phyloP scores from a whole-genome alignment of 2,113 vertebrate species.

The Neodon shergylaensis region DNA sequence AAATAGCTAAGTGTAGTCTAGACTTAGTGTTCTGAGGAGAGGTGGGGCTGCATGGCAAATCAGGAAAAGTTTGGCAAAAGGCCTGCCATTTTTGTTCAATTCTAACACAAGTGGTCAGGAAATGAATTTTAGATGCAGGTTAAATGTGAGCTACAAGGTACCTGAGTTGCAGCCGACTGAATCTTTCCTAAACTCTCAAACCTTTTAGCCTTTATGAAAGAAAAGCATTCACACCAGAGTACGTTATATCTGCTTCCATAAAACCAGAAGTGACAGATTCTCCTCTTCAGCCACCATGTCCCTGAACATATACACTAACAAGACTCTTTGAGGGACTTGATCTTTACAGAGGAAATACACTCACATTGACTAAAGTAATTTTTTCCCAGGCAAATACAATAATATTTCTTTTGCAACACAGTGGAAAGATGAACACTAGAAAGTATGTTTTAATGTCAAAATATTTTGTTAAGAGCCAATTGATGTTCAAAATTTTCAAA shows the following conservation, averaged over 20 bases:
- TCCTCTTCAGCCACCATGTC: not conserved
- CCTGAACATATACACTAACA: not conserved
- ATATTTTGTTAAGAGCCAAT: constrained; percentile 64
- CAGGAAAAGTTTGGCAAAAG: not conserved
- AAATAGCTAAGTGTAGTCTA: constrained; percentile 29
- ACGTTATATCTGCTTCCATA: not conserved
- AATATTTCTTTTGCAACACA: constrained; percentile 45
- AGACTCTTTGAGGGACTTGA: not conserved
- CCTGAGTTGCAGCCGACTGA: not conserved
- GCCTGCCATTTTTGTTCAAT: not conserved
- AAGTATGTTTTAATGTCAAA: constrained; percentile 53
- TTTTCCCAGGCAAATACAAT: not conserved
- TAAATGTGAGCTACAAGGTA: not conserved
- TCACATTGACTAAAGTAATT: not conserved
- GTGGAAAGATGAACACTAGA: constrained; percentile 41
- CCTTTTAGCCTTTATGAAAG: not conserved
- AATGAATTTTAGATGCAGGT: constrained; percentile 27
- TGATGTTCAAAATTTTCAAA: constrained; percentile 62
- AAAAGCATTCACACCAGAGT: not conserved
- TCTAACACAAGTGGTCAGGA: not conserved
- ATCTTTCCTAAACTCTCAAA: not conserved
- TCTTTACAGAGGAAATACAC: not conserved
- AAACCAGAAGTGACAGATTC: not conserved
- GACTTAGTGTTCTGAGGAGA: not conserved
- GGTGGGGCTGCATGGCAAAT: not conserved